Evolutionary conservation across 2,113 vertebrate genomes (phyloP).

Genomic region (Emydura subglobosa): DNA sequence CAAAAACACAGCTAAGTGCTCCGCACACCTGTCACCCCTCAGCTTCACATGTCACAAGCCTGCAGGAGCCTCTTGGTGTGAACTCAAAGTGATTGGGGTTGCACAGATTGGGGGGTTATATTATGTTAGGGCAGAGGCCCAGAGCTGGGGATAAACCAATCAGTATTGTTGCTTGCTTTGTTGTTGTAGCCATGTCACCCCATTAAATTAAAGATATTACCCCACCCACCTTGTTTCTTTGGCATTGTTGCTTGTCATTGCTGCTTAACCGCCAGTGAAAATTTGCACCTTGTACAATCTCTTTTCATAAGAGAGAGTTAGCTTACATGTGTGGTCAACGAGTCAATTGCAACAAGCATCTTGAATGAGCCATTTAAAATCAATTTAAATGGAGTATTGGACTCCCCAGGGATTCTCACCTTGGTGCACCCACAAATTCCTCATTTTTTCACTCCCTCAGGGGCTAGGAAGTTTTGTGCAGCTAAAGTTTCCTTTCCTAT

Average conservation of each 20-base stretch:
- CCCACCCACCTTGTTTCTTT: neutral
- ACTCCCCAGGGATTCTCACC: neutral
- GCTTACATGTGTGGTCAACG: rapidly evolving
- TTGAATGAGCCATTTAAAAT: neutral
- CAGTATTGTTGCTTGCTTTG: neutral
- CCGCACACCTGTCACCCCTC: too few species aligned
- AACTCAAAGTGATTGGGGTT: neutral
- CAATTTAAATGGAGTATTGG: neutral
- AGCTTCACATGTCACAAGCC: neutral
- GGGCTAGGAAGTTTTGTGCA: neutral
- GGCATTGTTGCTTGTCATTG: neutral
- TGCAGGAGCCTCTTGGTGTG: neutral
- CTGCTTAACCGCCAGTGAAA: neutral
- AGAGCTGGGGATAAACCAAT: neutral
- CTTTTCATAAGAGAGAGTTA: neutral
- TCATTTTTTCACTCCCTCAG: neutral
- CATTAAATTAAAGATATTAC: neutral
- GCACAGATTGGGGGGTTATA: rapidly evolving
- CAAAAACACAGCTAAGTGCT: neutral
- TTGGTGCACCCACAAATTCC: rapidly evolving
- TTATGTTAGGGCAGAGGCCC: neutral
- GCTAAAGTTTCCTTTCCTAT: neutral
- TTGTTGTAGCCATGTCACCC: neutral
- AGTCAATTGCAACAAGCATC: neutral
- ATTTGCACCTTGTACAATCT: rapidly evolving